Base-by-base conservation (phyloP, 2,797 vertebrate species). In the Etheostoma nigrum region DNA sequence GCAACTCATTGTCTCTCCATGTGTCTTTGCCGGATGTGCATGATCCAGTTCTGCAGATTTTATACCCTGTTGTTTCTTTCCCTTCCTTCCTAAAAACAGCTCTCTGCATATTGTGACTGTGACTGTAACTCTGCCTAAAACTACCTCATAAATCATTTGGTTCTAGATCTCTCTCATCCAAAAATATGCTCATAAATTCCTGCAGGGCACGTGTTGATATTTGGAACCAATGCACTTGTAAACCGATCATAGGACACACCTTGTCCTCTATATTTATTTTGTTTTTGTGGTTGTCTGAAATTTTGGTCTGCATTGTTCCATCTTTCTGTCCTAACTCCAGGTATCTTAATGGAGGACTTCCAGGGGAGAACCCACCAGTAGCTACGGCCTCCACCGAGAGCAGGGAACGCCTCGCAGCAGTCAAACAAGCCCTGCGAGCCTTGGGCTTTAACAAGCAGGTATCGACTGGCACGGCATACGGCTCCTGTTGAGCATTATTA, bases 391-490 rank as follows among this genome's bases (percentile, higher is more conserved):
- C 88, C 13, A 74, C 94, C 65, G 94, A 96, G 87, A 96, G 97
- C 91, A 96, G 93, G 86, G 97, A 98, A 72, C 96, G 92, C 78
- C 93, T 98, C 44, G 54, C 84, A 0, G 64, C 90, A 47, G 89
- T 99, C 57, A 99, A 96, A 87, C 96, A 97, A 88, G 96, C 97
- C 69, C 88, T 99, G 60, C 92, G 93, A 79, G 94, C 94, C 19
- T 40, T 98, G 76, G 96, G 97, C 74, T 97, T 98, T 91, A 97
- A 96, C 87, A 96, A 90, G 78, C 91, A 95, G 96, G 97, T 99
- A 95, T 68, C 33, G 42, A 83, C 59, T 66, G 23, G 47, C 61
- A 47, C 42, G 16, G 27, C 49, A 21, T 45, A 58, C n/a, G 49
- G 30, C 52, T 59, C 62, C 42, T 76, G 25, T 33, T 55, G 25